Conservation (phyloP, 2,797 vertebrate genomes). For the Valencia hispanica region DNA sequence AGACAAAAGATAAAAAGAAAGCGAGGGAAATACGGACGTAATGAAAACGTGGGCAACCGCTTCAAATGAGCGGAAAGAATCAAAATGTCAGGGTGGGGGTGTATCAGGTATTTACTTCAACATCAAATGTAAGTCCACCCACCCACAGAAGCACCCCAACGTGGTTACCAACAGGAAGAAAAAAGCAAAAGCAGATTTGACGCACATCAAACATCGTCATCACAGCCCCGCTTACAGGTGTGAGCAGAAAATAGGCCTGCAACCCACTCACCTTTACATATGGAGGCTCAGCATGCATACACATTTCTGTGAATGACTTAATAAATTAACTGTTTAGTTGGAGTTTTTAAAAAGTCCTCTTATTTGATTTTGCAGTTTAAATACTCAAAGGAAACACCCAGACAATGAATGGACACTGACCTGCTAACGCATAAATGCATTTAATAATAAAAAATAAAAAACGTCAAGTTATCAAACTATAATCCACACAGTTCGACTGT, state of each 20-base stretch:
- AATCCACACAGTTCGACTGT: not conserved
- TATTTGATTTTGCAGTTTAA: not conserved
- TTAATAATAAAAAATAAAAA: too few species aligned
- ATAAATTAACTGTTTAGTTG: too few species aligned
- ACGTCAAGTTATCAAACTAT: not conserved
- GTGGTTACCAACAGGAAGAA: not conserved
- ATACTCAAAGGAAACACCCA: not conserved
- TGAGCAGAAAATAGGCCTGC: conserved; percentile 27
- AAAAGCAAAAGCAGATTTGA: conserved; percentile 26
- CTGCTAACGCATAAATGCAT: not conserved
- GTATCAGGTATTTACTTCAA: conserved; percentile 43
- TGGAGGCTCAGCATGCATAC: conserved; percentile 38
- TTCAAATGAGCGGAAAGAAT: conserved; percentile 59
- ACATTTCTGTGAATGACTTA: not conserved
- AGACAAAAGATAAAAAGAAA: not conserved
- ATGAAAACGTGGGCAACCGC: conserved; percentile 36
- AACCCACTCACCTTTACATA: conserved; percentile 32
- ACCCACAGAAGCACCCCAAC: not conserved
- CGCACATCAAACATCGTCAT: conserved; percentile 57
- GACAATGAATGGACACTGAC: too few species aligned
- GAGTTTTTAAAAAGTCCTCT: not conserved
- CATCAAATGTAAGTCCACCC: conserved; percentile 41
- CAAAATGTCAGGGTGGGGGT: conserved; percentile 47
- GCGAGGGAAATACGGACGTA: conserved; percentile 6
- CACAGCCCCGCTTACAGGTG: conserved; percentile 54